Evolutionary conservation across 2,113 vertebrate species (phyloP).

Genomic region (Lepus europaeus): DNA sequence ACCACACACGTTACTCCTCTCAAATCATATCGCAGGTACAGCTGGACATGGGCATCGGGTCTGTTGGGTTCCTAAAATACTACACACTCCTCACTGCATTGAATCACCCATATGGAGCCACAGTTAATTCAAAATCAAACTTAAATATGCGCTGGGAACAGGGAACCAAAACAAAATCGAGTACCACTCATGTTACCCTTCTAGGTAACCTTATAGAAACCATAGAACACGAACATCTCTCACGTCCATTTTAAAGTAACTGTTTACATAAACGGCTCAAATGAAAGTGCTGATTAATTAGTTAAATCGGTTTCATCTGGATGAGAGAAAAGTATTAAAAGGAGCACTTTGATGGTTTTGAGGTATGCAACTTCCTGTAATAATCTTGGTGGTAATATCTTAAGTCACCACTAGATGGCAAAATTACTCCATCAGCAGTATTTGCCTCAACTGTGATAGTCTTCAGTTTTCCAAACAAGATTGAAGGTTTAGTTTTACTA

Average conservation of each 20-base stretch:
- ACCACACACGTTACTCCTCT: not conserved
- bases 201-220: not conserved
- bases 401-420: constrained; percentile 73
- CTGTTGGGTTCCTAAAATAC: not conserved
- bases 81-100: not conserved
- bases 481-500: not conserved
- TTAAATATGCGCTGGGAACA: not conserved
- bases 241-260: not conserved
- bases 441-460: not conserved
- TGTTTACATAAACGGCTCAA: not conserved
- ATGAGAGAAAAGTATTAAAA: not conserved
- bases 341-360: not conserved
- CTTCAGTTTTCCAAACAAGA: constrained; percentile 32
- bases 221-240: not conserved
- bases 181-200: not conserved
- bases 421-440: constrained; percentile 55
- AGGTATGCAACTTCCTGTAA: not conserved
- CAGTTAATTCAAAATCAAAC: not conserved
- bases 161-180: not conserved
- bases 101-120: not conserved
- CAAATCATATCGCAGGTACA: not conserved
- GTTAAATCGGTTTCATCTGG: constrained; percentile 2
- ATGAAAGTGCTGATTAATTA: not conserved
- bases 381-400: constrained; percentile 64
- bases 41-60: not conserved